phyloP scores from a whole-genome alignment of 2,888 invertebrate genomes.

The Nomada ruficornis region DNA sequence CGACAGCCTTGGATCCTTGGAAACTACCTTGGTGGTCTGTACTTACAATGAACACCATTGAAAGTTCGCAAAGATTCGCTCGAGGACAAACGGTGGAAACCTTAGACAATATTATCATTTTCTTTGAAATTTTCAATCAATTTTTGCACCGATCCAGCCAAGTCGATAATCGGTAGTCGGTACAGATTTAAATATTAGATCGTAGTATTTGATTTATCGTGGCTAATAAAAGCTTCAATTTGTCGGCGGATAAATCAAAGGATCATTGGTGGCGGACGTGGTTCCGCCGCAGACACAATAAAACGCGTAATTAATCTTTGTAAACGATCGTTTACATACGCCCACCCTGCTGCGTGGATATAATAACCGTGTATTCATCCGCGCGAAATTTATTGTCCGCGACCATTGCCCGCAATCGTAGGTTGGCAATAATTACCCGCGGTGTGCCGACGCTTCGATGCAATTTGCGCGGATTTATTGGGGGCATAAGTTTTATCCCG shows the following conservation, averaged over 20 bases:
- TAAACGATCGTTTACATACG: constrained; percentile 65
- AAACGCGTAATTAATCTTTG: constrained; percentile 60
- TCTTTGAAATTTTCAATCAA: neutral
- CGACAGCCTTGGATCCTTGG: constrained; percentile 21
- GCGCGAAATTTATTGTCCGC: constrained; percentile 60
- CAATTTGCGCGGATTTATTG: constrained; percentile 65
- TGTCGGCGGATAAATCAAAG: constrained; percentile 54
- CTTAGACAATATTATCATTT: neutral
- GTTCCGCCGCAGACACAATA: constrained; percentile 28
- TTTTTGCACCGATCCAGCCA: constrained; percentile 3
- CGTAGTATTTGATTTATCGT: neutral
- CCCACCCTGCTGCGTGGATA: constrained; percentile 36
- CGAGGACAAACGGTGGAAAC: neutral
- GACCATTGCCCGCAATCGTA: constrained; percentile 56
- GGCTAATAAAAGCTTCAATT: constrained; percentile 42
- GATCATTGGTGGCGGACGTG: constrained; percentile 37
- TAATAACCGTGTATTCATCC: constrained; percentile 58
- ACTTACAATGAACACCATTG: neutral
- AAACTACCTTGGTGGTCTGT: constrained; percentile 33
- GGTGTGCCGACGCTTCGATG: constrained; percentile 42
- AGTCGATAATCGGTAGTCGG: neutral
- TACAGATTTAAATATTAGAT: neutral
- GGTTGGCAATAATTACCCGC: constrained; percentile 55
- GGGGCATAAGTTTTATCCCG: constrained; percentile 33
- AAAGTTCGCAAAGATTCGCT: constrained; percentile 5